phyloP scores from a whole-genome alignment of 2,113 vertebrate genomes.

The Astatotilapia flaviijosephi region DNA sequence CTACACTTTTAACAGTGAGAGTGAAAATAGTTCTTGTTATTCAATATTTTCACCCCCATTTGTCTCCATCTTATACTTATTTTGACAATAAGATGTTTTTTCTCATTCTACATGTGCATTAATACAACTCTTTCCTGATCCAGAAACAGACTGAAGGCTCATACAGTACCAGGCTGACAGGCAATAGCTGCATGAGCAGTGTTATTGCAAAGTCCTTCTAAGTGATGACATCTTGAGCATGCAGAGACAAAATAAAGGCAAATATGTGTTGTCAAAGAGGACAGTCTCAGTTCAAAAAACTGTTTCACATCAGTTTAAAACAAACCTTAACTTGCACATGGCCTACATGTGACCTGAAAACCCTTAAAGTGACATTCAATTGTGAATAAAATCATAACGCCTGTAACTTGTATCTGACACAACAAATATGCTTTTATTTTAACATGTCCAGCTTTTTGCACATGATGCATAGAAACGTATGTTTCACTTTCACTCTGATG shows the following conservation, averaged over 20 bases:
- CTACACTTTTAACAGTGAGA: background rate
- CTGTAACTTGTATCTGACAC: background rate
- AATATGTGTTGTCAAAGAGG: background rate
- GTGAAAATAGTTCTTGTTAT: background rate
- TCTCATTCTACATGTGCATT: background rate
- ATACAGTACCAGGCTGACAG: background rate
- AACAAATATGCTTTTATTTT: background rate
- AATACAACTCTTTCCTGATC: background rate
- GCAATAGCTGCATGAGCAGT: background rate
- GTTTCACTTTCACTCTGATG: background rate
- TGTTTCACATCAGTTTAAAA: background rate
- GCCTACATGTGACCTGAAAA: background rate
- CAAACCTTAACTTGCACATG: background rate
- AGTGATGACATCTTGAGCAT: background rate
- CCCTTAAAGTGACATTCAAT: background rate
- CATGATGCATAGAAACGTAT: fast-evolving
- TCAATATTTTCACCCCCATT: background rate
- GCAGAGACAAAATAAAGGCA: background rate
- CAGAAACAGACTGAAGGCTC: background rate
- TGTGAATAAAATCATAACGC: background rate
- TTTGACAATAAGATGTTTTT: background rate
- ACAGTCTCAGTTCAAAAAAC: background rate
- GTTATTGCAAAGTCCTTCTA: background rate
- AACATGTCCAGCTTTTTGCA: background rate
- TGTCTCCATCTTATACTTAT: background rate